Conservation (phyloP, 2,797 vertebrate species). For the Pagetopsis macropterus region DNA sequence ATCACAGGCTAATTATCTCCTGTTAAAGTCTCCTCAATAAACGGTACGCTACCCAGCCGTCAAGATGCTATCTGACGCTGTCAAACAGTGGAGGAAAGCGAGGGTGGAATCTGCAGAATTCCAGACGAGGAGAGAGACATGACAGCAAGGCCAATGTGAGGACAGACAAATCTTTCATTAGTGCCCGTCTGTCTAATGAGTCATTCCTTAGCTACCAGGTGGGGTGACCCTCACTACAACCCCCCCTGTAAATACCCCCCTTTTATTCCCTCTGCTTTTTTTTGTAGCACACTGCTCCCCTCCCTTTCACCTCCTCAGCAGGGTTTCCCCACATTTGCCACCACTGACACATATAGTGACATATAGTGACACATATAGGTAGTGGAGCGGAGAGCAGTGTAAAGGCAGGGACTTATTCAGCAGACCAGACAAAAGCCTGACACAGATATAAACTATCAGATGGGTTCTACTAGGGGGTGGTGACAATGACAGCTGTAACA, state of each 20-base stretch:
- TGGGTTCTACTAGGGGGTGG: conserved; percentile 18
- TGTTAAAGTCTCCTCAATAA: conserved; percentile 51
- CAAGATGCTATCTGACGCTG: conserved; percentile 68
- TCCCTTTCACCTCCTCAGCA: conserved; percentile 61
- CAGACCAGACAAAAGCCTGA: conserved; percentile 67
- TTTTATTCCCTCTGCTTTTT: conserved; percentile 46
- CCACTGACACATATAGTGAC: conserved; percentile 67
- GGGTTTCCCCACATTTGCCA: conserved; percentile 54
- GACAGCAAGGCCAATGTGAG: conserved; percentile 72
- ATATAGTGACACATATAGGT: not conserved
- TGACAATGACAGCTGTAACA: conserved; percentile 12
- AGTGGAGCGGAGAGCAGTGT: conserved; percentile 53
- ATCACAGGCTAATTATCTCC: conserved; percentile 36
- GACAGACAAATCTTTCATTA: conserved; percentile 81
- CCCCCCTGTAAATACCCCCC: conserved; percentile 25
- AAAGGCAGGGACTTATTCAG: conserved; percentile 49
- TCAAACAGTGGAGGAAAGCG: conserved; percentile 55
- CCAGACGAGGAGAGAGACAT: conserved; percentile 57
- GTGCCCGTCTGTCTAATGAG: conserved; percentile 69
- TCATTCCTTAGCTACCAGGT: conserved; percentile 80
- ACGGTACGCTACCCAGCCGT: conserved; percentile 51
- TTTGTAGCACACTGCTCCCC: conserved; percentile 31
- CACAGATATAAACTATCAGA: conserved; percentile 63
- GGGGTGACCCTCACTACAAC: conserved; percentile 64
- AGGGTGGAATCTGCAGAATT: conserved; percentile 76